Evolutionary conservation across 2,113 vertebrate genomes (phyloP).

Genomic region (Oreochromis tanganicae): DNA sequence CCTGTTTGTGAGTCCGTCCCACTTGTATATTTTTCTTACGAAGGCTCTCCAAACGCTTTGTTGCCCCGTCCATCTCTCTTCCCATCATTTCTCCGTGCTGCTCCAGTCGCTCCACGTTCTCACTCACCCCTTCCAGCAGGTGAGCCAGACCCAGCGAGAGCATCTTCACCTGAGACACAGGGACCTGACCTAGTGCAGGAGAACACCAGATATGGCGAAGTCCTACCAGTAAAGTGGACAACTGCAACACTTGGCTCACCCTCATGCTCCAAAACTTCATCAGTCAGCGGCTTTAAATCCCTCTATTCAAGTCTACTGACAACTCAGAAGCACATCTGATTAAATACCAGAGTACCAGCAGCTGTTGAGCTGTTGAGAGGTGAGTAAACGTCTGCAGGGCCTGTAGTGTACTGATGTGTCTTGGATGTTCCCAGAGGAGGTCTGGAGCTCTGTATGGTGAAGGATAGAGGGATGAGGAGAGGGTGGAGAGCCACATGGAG

Average conservation of each 20-base stretch:
- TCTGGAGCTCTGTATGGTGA: neutral
- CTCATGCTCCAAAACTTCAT: neutral
- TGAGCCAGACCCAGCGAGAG: conserved; percentile 27
- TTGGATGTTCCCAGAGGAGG: neutral
- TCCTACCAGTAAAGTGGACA: conserved; percentile 5
- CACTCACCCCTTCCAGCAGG: conserved; percentile 26
- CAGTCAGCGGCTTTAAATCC: neutral
- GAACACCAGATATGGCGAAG: neutral
- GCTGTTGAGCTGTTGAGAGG: neutral
- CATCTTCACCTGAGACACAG: conserved; percentile 22
- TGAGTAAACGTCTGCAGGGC: neutral
- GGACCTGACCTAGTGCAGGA: neutral
- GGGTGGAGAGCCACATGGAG: neutral
- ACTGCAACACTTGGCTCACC: neutral
- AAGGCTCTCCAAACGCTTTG: conserved; percentile 5
- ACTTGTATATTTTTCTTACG: neutral
- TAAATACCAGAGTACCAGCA: neutral
- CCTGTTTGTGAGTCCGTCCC: conserved; percentile 29
- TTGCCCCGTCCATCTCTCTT: neutral
- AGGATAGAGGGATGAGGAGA: conserved; percentile 3
- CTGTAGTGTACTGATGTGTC: neutral
- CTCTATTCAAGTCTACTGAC: neutral
- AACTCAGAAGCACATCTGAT: neutral
- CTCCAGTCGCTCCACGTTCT: conserved; percentile 9
- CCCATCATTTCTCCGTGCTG: neutral